These are phyloP conservation scores for Dryas iulia DNA, from an alignment of 1,140 invertebrate genomes.

Conservation along the genomic window DNA sequence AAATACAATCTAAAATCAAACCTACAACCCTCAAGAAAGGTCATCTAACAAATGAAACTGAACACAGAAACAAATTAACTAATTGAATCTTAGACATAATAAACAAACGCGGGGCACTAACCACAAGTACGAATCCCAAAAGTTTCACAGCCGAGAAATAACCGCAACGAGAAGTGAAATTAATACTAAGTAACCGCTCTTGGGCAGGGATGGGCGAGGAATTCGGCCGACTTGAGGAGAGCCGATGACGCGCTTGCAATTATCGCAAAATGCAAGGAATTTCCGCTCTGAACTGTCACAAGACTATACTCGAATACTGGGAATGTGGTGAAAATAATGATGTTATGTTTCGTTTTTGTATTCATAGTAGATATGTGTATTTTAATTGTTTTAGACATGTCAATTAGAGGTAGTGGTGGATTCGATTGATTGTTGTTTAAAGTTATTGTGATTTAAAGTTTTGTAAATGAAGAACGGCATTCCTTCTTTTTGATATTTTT, in stretches of 20 bases:
- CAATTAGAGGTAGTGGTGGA: too few species aligned
- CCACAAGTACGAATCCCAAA: background rate
- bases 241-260: slow-evolving; percentile 12
- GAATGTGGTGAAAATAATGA: background rate
- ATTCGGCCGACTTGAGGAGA: slow-evolving; percentile 3
- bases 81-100: background rate
- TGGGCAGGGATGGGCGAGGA: background rate
- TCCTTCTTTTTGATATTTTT: too few species aligned
- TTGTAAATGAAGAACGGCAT: too few species aligned
- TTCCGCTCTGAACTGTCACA: background rate
- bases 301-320: background rate
- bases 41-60: background rate
- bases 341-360: background rate
- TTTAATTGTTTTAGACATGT: too few species aligned
- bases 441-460: too few species aligned
- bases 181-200: slow-evolving; percentile 7
- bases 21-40: background rate
- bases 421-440: too few species aligned
- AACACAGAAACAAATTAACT: slow-evolving; percentile 1
- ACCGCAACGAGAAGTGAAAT: background rate
- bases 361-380: too few species aligned
- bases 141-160: background rate
- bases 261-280: background rate
- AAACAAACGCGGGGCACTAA: background rate
- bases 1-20: too few species aligned